Base-by-base conservation (phyloP, 2,888 invertebrate species). In the Galerucella calmariensis region DNA sequence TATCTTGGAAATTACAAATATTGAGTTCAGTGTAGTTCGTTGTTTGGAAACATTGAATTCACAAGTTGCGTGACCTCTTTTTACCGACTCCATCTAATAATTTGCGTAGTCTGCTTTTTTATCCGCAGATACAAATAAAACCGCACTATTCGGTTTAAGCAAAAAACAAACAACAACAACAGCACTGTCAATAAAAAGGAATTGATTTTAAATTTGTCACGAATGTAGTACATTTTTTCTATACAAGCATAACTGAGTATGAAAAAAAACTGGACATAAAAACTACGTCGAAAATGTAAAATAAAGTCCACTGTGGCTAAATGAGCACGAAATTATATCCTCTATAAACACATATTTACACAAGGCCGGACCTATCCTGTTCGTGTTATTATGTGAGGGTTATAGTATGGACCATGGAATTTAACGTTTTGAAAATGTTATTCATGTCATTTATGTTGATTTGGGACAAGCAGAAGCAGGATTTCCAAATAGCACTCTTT, bases 261-360 rank as follows among this genome's bases (percentile, higher is more conserved):
- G 8, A 41, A 48, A 69, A 62, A 62, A 69, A 62, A 62, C 16
- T 51, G 48, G 27, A 69, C 59, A 62, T 69, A 27, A 61, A 61
- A 44, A 69, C 14, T 27, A 41, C 27, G 48, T 61, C 27, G 41
- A 61, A 69, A 61, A 69, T 69, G 44, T 48, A 51, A 20, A 20
- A 69, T 62, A 62, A 62, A 27, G 62, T 69, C 53, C 62, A 61
- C 51, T 62, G 69, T 62, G 69, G 35, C 69, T 51, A 12, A 48
- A 51, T 62, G 14, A n/a, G 48, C 46, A 69, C 61, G 46, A 69
- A 69, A 69, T 69, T 35, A 69, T 69, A 69, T 61, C 27, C 69
- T 69, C 62, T 24, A 51, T 62, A 51, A 62, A 69, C 27, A 48
- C 61, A 69, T 69, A 69, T 69, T 61, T 62, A 53, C 51, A 61